phyloP scores from a whole-genome alignment of 2,797 vertebrate genomes.

The Coregonus suidteri region DNA sequence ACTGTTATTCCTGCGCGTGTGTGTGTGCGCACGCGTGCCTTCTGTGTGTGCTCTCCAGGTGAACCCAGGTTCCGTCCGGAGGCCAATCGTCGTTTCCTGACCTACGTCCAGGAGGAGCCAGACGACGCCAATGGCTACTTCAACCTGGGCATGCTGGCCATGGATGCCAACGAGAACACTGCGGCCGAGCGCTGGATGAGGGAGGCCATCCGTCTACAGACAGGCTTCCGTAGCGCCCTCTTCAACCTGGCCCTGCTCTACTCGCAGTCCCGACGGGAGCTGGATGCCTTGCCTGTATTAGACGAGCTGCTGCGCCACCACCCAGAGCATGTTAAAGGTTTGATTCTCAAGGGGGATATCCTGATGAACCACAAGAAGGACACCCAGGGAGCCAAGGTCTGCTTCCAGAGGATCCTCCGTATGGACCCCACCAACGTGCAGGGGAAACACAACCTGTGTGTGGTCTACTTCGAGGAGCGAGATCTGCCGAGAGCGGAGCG shows the following conservation, averaged over 20 bases:
- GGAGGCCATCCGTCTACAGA: conserved; percentile 88
- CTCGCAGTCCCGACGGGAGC: conserved; percentile 89
- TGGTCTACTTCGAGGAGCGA: conserved; percentile 95
- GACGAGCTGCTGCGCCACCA: conserved; percentile 89
- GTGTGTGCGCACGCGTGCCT: not conserved
- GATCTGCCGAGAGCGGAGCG: conserved; percentile 87
- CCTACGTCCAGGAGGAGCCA: conserved; percentile 91
- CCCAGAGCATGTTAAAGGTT: conserved; percentile 94
- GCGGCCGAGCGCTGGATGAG: conserved; percentile 96
- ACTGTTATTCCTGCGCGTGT: not conserved
- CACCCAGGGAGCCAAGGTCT: conserved; percentile 87
- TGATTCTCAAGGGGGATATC: conserved; percentile 97
- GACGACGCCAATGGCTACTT: conserved; percentile 96
- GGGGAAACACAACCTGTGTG: conserved; percentile 96
- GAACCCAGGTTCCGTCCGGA: conserved; percentile 90
- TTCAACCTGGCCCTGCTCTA: conserved; percentile 96
- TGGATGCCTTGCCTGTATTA: conserved; percentile 87
- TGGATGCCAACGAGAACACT: conserved; percentile 89
- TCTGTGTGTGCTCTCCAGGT: conserved; percentile 67
- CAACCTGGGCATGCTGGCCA: conserved; percentile 97
- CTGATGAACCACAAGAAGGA: conserved; percentile 99
- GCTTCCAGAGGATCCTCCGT: conserved; percentile 89
- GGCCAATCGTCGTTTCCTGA: conserved; percentile 91
- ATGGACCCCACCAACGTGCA: conserved; percentile 95
- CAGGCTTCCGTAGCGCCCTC: conserved; percentile 92